Percentiles rank a stretch among this genome's conserved stretches.
Conservation (phyloP, 2,113 vertebrate species). For the Pelusios castaneus region DNA sequence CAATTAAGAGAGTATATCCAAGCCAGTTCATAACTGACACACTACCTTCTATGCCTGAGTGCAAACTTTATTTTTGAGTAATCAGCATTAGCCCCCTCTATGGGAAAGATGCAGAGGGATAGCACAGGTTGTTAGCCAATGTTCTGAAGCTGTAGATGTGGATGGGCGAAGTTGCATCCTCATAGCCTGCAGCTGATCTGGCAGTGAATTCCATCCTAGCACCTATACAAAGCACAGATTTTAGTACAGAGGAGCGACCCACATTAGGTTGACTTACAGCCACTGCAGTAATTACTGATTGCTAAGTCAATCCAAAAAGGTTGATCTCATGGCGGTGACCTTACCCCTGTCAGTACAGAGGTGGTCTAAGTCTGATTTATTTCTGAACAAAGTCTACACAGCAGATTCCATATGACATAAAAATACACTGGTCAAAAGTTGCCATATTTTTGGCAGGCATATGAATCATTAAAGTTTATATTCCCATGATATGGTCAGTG, state of each 20-base stretch:
- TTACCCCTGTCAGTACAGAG: too few species aligned
- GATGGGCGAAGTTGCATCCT: neutral
- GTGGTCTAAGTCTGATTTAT: neutral
- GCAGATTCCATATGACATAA: neutral
- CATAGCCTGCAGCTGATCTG: neutral
- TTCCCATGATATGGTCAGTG: neutral
- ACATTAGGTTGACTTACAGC: too few species aligned
- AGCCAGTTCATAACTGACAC: neutral
- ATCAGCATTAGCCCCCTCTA: accelerated
- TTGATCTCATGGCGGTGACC: too few species aligned
- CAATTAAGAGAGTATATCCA: neutral
- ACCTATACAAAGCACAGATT: neutral
- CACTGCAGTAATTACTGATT: too few species aligned
- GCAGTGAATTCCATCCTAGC: neutral
- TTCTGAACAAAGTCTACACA: neutral
- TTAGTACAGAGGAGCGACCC: neutral
- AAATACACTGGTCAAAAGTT: neutral
- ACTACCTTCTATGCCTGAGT: neutral
- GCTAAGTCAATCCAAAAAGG: too few species aligned
- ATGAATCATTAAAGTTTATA: neutral
- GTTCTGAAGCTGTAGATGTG: neutral
- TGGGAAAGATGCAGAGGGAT: neutral
- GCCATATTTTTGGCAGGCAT: neutral
- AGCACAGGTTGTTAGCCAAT: neutral
- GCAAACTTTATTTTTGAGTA: neutral